phyloP scores from a whole-genome alignment of 53 echinoderm and acorn worm genomes.

The Actinopyga echinites region DNA sequence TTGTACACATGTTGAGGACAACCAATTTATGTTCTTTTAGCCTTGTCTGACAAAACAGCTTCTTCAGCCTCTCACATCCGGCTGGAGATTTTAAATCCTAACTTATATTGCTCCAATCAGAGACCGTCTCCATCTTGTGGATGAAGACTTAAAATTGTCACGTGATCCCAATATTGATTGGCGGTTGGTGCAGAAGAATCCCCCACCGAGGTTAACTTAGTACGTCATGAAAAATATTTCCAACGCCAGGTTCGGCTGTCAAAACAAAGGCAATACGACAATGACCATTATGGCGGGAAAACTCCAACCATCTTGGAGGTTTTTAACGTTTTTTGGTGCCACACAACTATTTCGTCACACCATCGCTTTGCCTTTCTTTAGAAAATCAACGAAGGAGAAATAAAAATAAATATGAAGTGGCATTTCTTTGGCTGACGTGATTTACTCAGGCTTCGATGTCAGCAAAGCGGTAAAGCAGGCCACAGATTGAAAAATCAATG shows the following conservation, averaged over 20 bases:
- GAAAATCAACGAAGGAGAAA: slow-evolving; percentile 18
- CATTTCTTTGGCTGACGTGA: slow-evolving; percentile 11
- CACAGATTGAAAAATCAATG: slow-evolving; percentile 34
- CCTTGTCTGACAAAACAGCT: slow-evolving; percentile 35
- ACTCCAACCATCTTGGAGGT: neutral
- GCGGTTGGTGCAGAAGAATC: slow-evolving; percentile 6
- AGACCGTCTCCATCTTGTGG: too few relatives aligned
- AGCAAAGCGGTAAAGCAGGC: slow-evolving; percentile 25
- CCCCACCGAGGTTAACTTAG: neutral
- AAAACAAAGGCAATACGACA: slow-evolving; percentile 25
- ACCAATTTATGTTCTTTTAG: too few relatives aligned
- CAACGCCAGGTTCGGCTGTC: slow-evolving; percentile 27
- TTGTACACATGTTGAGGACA: too few relatives aligned
- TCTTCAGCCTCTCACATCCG: neutral
- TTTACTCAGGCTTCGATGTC: slow-evolving; percentile 29
- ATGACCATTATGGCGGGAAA: slow-evolving; percentile 11
- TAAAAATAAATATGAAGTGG: slow-evolving; percentile 27
- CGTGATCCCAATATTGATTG: slow-evolving; percentile 9
- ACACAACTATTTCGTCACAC: neutral
- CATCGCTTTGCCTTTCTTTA: slow-evolving; percentile 2
- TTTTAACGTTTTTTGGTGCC: slow-evolving; percentile 18
- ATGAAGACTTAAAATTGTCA: neutral
- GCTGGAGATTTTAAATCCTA: too few relatives aligned
- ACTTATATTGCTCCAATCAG: too few relatives aligned
- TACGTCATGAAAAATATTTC: neutral